phyloP scores from a whole-genome alignment of 1,140 invertebrate species.

The Samia ricini region DNA sequence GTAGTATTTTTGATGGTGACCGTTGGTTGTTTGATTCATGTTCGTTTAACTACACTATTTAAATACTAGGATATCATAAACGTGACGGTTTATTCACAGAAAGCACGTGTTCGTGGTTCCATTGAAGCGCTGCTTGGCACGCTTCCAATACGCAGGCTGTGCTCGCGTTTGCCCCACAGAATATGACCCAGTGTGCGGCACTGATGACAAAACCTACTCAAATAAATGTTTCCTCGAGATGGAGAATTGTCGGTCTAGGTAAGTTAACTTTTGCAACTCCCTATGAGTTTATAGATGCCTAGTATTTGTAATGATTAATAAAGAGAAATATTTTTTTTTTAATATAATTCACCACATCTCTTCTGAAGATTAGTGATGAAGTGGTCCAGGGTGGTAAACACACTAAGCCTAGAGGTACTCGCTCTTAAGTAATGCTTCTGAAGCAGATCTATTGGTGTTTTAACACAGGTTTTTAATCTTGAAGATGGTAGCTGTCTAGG shows the following conservation, averaged over 20 bases:
- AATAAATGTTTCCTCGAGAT: slow-evolving; percentile 95
- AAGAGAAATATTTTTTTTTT: background rate
- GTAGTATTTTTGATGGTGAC: no score
- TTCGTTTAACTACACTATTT: no score
- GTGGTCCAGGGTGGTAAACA: no score
- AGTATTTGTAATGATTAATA: slow-evolving; percentile 1
- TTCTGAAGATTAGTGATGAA: no score
- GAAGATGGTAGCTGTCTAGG: no score
- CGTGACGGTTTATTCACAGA: slow-evolving; percentile 63
- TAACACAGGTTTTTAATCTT: no score
- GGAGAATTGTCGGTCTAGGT: slow-evolving; percentile 91
- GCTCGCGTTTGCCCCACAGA: slow-evolving; percentile 90
- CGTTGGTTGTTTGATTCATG: no score
- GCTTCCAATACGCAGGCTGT: slow-evolving; percentile 91
- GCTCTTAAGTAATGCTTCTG: no score
- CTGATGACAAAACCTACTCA: slow-evolving; percentile 92
- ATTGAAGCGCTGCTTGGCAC: slow-evolving; percentile 88
- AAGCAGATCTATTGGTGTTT: no score
- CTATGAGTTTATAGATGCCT: slow-evolving; percentile 5
- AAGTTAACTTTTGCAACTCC: slow-evolving; percentile 10
- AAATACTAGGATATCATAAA: background rate
- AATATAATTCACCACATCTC: slow-evolving; percentile 1
- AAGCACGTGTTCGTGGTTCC: slow-evolving; percentile 94
- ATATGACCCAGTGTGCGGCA: slow-evolving; percentile 94
- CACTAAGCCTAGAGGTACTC: no score